Evolutionary conservation across 2,888 invertebrate species (phyloP), one percentile per base, ranked within the genome.

Genomic region (Autographa gamma): DNA sequence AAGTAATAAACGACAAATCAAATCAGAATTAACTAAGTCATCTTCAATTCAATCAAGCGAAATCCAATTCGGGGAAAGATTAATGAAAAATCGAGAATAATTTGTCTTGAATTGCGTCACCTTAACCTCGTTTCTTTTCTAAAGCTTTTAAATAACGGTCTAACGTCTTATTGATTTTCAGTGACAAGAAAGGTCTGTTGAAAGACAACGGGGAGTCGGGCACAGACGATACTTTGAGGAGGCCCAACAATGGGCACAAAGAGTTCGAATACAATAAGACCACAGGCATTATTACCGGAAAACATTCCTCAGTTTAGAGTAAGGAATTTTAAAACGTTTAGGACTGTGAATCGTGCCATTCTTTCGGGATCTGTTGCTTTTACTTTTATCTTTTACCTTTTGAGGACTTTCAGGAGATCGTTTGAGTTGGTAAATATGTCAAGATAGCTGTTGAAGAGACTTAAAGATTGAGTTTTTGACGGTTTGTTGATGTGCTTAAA

Each of bases 251-350:
- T 82, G 91, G 92, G 19, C 94, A 93, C 88, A 92, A 89, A 88
- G 93, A 95, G 79, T 94, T 86, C 73, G 93, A 94, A 81, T 95
- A 95, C 85, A 94, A 95, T 83, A 95, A 94, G 84, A 92, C 87
- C 64, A 95, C 95, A 8, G 95, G 95, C 66, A 86, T 92, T 73
- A 93, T 95, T 73, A 95, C 95, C 69, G 95, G 95, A 54, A 95
- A 95, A 89, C 94, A 95, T 92, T 95, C 95, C 81, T 87, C 93
- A 54, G 95, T 95, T 66, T 95, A 91, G 80, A 79, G 68, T 69
- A 68, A 67, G 71, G 59, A 70, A 74, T 70, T 74, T 70, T 76
- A 67, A 81, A 73, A 76, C 76, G 77, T 70, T 81, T 77, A 71
- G 70, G 67, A 71, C 71, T 63, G 67, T 79, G 69, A 72, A 76